Evolutionary conservation across 2,888 invertebrate species (phyloP).

Genomic region (Metellina segmentata): DNA sequence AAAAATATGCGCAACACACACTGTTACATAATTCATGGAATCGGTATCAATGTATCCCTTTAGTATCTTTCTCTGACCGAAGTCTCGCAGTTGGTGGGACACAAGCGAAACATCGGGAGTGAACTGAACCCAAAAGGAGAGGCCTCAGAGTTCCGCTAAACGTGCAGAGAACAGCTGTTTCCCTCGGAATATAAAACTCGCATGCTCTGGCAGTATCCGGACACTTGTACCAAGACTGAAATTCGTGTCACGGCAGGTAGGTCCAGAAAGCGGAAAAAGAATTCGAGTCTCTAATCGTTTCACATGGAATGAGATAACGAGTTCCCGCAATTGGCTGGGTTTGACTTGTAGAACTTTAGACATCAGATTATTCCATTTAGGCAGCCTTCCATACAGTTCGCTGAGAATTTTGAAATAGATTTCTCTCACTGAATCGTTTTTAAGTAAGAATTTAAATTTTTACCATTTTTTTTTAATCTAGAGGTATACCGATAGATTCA

Average conservation of each 20-base stretch:
- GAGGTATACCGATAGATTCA: no score
- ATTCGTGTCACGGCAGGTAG: constrained; percentile 14
- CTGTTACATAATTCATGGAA: constrained; percentile 26
- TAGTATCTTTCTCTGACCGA: background rate
- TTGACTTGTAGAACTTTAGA: no score
- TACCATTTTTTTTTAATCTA: no score
- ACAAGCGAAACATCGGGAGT: background rate
- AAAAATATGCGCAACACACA: no score
- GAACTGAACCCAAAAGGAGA: background rate
- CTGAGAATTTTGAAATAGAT: no score
- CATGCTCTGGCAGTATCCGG: background rate
- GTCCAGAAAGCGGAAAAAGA: constrained; percentile 2
- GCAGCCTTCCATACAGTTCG: no score
- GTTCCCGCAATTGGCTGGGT: no score
- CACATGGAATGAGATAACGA: no score
- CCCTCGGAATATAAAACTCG: constrained; percentile 2
- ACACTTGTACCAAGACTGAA: constrained; percentile 12
- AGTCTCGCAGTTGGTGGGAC: no score
- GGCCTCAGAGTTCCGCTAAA: constrained; percentile 23
- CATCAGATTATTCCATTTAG: no score
- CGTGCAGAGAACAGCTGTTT: constrained; percentile 51
- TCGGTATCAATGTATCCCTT: constrained; percentile 8
- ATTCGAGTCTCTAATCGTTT: background rate
- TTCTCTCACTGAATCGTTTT: no score
- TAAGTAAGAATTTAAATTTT: no score